Conservation (phyloP, 2,888 invertebrate species). For the Serrognathus titanus region DNA sequence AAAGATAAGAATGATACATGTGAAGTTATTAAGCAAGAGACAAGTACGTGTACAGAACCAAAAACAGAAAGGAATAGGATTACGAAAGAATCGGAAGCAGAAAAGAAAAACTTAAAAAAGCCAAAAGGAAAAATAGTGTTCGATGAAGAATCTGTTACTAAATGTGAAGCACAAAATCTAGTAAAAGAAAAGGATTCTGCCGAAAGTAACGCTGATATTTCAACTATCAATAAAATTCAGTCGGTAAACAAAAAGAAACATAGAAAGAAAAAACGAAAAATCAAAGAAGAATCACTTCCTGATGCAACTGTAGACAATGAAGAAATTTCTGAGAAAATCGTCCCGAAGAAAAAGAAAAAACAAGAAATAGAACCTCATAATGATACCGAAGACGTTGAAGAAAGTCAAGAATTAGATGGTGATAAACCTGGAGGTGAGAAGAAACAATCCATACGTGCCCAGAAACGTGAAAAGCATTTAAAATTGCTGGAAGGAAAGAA, state of each 20-base stretch:
- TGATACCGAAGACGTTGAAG: background rate
- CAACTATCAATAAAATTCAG: background rate
- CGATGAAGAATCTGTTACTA: constrained; percentile 17
- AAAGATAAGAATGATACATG: too few relatives aligned
- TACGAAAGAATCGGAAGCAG: background rate
- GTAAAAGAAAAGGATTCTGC: constrained; percentile 38
- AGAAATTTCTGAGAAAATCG: constrained; percentile 54
- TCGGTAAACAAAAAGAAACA: constrained; percentile 37
- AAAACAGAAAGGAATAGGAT: too few relatives aligned
- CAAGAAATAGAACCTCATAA: background rate
- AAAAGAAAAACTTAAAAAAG: constrained; percentile 5
- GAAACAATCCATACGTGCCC: constrained; percentile 59
- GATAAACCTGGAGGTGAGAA: constrained; percentile 50
- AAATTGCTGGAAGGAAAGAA: constrained; percentile 54
- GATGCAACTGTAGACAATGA: constrained; percentile 45
- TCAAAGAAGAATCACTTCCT: constrained; percentile 21
- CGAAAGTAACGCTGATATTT: constrained; percentile 27
- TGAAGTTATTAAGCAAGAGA: too few relatives aligned
- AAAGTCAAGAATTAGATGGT: constrained; percentile 33
- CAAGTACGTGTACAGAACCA: too few relatives aligned
- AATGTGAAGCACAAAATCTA: constrained; percentile 25
- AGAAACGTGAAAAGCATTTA: constrained; percentile 62
- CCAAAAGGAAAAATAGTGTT: constrained; percentile 13
- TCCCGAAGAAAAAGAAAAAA: constrained; percentile 35
- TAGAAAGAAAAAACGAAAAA: constrained; percentile 48